phyloP scores from a whole-genome alignment of 2,797 vertebrate genomes.

The Leucoraja ocellata region DNA sequence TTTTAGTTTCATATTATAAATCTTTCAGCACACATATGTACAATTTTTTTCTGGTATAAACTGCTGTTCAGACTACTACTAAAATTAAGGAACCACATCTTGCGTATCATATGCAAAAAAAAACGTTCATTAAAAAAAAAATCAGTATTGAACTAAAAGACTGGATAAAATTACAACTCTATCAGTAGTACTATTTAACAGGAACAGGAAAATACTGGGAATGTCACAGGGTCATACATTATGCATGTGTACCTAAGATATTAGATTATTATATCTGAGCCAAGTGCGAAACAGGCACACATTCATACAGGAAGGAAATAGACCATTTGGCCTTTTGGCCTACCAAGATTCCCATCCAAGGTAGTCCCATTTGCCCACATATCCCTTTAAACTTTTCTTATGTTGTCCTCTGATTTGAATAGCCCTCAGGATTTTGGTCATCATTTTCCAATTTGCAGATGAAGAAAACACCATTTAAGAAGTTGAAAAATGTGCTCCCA shows the following conservation, averaged over 20 bases:
- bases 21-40: background rate
- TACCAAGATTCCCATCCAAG: too few relatives aligned
- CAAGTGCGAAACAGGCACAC: background rate
- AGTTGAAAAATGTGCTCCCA: background rate
- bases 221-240: background rate
- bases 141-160: background rate
- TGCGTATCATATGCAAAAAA: background rate
- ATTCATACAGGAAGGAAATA: too few relatives aligned
- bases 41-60: background rate
- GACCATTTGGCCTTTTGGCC: too few relatives aligned
- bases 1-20: background rate
- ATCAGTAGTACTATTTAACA: constrained; percentile 20
- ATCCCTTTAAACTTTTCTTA: too few relatives aligned
- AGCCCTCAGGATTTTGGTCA: background rate
- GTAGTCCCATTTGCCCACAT: too few relatives aligned
- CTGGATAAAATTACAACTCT: background rate
- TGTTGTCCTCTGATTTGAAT: background rate
- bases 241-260: background rate
- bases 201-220: constrained; percentile 13
- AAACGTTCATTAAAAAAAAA: background rate
- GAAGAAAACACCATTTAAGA: background rate
- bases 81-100: background rate
- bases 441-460: background rate
- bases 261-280: background rate
- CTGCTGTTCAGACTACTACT: background rate